These are phyloP conservation scores for Oreochromis aureus DNA, from an alignment of 2,113 vertebrate genomes.

Conservation along the genomic window DNA sequence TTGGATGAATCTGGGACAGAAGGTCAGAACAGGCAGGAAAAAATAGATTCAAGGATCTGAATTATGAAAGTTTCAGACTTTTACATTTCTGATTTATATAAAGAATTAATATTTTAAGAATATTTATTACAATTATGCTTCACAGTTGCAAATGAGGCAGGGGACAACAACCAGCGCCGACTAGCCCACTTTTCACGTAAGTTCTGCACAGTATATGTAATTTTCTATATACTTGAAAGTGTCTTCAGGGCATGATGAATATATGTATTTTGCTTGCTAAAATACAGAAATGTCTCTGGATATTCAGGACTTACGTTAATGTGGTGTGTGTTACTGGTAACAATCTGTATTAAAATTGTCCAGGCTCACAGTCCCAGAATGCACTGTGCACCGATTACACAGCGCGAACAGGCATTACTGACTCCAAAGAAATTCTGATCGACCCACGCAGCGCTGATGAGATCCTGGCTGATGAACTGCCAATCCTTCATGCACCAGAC, in stretches of 20 bases:
- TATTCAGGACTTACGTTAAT: background rate
- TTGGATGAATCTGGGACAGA: background rate
- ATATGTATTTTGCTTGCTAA: background rate
- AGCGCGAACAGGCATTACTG: conserved; percentile 62
- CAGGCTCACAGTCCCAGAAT: conserved; percentile 90
- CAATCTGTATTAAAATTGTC: background rate
- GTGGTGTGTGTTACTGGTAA: background rate
- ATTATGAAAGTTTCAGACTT: background rate
- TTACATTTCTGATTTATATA: background rate
- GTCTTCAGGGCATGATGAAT: background rate
- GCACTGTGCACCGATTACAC: conserved; percentile 79
- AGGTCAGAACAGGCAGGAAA: background rate
- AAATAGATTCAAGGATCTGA: background rate
- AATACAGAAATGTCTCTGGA: background rate
- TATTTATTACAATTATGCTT: background rate
- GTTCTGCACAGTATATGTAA: conserved; percentile 18
- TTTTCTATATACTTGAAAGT: background rate
- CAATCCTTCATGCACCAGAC: conserved; percentile 76
- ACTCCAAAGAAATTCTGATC: conserved; percentile 67
- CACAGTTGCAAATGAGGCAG: conserved; percentile 85
- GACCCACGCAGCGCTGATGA: conserved; percentile 81
- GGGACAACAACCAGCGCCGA: conserved; percentile 66
- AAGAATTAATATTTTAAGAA: background rate
- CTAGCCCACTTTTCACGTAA: conserved; percentile 81
- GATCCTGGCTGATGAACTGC: conserved; percentile 85